Evolutionary conservation across 2,797 vertebrate species (phyloP).

Genomic region (Podarcis siculus): DNA sequence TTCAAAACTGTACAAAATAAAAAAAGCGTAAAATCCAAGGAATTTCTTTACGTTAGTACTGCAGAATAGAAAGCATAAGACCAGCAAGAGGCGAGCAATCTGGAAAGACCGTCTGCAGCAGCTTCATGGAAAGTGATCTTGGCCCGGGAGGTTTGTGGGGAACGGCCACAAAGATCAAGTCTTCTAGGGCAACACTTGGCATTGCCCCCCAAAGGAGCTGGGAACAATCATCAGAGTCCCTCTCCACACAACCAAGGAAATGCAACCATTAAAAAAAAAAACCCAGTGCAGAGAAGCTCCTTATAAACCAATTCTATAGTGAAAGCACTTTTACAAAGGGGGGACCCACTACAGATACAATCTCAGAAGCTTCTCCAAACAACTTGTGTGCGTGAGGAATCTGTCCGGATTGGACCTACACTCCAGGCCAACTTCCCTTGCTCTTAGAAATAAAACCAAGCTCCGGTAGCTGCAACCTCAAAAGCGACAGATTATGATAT

Average conservation of each 20-base stretch:
- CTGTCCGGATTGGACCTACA: background rate
- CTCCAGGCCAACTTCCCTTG: background rate
- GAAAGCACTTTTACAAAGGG: background rate
- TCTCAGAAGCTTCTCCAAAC: background rate
- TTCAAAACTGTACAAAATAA: constrained; percentile 71
- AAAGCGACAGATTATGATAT: background rate
- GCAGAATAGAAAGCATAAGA: constrained; percentile 66
- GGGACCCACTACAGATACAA: background rate
- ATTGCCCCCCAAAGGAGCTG: background rate
- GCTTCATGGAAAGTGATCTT: constrained; percentile 25
- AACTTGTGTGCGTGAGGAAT: background rate
- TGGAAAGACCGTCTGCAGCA: constrained; percentile 44
- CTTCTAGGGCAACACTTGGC: background rate
- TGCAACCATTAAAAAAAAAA: background rate
- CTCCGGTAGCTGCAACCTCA: background rate
- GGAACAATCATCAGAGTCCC: background rate
- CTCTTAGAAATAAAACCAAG: background rate
- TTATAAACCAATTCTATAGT: background rate
- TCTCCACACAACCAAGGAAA: background rate
- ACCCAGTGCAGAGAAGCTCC: background rate
- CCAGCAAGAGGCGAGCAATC: constrained; percentile 56
- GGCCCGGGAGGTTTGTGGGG: background rate
- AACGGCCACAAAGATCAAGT: background rate
- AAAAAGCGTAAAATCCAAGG: constrained; percentile 66
- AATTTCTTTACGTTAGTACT: constrained; percentile 70